Evolutionary conservation across 2,888 invertebrate species (phyloP).

Genomic region (Molanna angustata): DNA sequence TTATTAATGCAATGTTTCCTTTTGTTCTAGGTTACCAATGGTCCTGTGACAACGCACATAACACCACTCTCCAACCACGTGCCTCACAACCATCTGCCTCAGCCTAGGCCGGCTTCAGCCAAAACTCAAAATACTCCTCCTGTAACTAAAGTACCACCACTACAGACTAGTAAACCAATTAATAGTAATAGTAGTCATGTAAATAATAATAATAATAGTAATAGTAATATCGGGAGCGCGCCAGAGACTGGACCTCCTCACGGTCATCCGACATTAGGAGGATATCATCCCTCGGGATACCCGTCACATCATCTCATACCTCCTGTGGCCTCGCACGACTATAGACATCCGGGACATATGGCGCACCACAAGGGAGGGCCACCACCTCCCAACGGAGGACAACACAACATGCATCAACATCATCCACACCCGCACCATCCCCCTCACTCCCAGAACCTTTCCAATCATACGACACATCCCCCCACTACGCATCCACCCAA

Average conservation of each 20-base stretch:
- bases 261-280: conserved; percentile 46
- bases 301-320: conserved; percentile 48
- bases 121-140: conserved; percentile 48
- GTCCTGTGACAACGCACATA: conserved; percentile 40
- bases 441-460: conserved; percentile 42
- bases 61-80: conserved; percentile 36
- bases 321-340: conserved; percentile 33
- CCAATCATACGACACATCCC: conserved; percentile 43
- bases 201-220: conserved; percentile 34
- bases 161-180: conserved; percentile 35
- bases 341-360: conserved; percentile 27
- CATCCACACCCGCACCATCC: conserved; percentile 46
- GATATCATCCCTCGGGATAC: conserved; percentile 54
- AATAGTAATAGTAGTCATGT: conserved; percentile 35
- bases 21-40: conserved; percentile 39
- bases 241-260: conserved; percentile 48
- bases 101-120: conserved; percentile 45
- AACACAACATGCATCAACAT: conserved; percentile 40
- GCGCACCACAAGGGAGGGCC: conserved; percentile 27
- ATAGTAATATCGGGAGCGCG: conserved; percentile 35
- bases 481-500: conserved; percentile 26
- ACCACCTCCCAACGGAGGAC: conserved; percentile 35
- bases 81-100: conserved; percentile 33
- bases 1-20: not conserved
- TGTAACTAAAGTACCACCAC: conserved; percentile 35